Evolutionary conservation across 1,140 invertebrate genomes (phyloP).

Genomic region (Bradysia coprophila): DNA sequence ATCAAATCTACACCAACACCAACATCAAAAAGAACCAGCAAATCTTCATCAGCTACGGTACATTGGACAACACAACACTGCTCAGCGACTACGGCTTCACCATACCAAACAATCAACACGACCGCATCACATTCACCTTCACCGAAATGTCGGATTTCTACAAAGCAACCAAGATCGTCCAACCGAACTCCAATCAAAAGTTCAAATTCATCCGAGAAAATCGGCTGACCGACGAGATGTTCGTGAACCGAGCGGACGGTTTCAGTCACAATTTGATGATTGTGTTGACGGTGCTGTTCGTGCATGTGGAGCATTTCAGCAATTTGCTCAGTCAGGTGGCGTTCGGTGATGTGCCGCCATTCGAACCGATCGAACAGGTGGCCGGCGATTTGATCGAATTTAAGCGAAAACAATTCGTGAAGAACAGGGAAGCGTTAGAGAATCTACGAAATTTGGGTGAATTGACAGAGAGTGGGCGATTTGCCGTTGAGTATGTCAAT

Average conservation of each 20-base stretch:
- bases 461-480: slow-evolving; percentile 11
- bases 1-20: slow-evolving; percentile 29
- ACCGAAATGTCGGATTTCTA: slow-evolving; percentile 24
- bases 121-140: slow-evolving; percentile 31
- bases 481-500: slow-evolving; percentile 11
- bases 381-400: slow-evolving; percentile 9
- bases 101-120: slow-evolving; percentile 36
- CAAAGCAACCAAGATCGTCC: slow-evolving; percentile 11
- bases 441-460: slow-evolving; percentile 9
- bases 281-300: slow-evolving; percentile 22
- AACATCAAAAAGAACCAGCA: slow-evolving; percentile 32
- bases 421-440: slow-evolving; percentile 10
- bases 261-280: slow-evolving; percentile 25
- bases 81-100: slow-evolving; percentile 60
- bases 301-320: slow-evolving; percentile 14
- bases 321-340: slow-evolving; percentile 21
- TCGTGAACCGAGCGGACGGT: slow-evolving; percentile 21
- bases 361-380: slow-evolving; percentile 11
- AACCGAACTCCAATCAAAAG: slow-evolving; percentile 18
- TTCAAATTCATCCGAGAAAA: slow-evolving; percentile 30
- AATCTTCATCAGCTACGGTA: slow-evolving; percentile 60
- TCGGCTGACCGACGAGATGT: slow-evolving; percentile 24
- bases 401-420: slow-evolving; percentile 10
- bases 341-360: slow-evolving; percentile 14
- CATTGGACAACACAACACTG: slow-evolving; percentile 44